A percentile compares a stretch with the other conserved stretches of the same genome.
Conservation (phyloP, 35 echinoderm and acorn worm species). For the Patiria miniata region DNA sequence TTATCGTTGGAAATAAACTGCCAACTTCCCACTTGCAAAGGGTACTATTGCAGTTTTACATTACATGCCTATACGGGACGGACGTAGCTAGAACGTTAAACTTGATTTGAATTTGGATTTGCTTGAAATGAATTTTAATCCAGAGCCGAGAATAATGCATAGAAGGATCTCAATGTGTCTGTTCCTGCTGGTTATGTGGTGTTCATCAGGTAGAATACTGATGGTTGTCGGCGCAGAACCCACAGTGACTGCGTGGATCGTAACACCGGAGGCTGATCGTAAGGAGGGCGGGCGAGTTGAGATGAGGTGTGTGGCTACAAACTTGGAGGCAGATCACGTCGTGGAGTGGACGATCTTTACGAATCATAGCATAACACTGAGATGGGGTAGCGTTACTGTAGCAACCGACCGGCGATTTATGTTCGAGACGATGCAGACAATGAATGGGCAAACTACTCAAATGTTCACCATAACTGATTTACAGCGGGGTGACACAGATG, state of each 20-base stretch:
- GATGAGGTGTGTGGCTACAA: neutral
- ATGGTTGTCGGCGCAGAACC: neutral
- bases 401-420: neutral
- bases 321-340: neutral
- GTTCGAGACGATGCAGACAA: neutral
- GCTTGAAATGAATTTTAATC: no score
- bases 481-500: neutral
- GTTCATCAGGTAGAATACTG: neutral
- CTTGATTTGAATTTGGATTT: no score
- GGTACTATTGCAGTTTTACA: no score
- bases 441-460: neutral
- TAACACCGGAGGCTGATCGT: neutral
- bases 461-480: neutral
- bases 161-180: constrained; percentile 10
- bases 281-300: neutral
- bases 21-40: no score
- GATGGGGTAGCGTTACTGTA: neutral
- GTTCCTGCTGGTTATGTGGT: neutral
- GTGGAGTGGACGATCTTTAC: neutral
- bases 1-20: no score
- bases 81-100: no score
- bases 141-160: no score
- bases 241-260: neutral
- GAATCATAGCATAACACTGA: neutral
- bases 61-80: no score